Evolutionary conservation across 2,888 invertebrate species (phyloP), one percentile per base, ranked within the genome.

Genomic region (Xestia ashworthii): DNA sequence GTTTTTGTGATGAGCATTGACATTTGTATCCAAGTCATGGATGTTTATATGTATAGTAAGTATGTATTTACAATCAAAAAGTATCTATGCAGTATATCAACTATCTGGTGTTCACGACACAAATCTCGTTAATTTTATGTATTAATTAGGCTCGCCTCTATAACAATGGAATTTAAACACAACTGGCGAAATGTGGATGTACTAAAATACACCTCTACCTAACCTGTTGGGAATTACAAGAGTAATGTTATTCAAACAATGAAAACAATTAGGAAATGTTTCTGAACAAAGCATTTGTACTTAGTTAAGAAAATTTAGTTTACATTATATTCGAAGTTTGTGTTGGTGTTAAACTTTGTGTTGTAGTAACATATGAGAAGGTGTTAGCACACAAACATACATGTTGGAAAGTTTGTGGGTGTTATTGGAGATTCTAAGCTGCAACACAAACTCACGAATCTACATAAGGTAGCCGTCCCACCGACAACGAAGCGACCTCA

Each of bases 251-350:
- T 44, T 1, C n/a, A 1, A 65, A 44, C 9, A 25, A 65, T 44
- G 3, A 44, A 44, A 65, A 55, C 62, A 69, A 71, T 50, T 74
- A 48, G 66, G 0, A 77, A 76, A 70, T 71, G 46, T 76, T 79
- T 81, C 78, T 74, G 67, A 64, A 66, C 25, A 60, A 62, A 78
- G 19, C 71, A 83, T 76, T 62, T 81, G 71, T 83, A 71, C 46
- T 50, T 70, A 58, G 76, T 75, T 72, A 19, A 74, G 69, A 76
- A 68, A 81, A 81, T 84, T 76, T 60, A 75, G 73, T 84, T 81
- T 64, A 71, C 71, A 84, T 86, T 84, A 84, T 84, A 84, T 86
- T 86, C 82, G 71, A 87, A 84, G 79, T 85, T 86, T 50, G 32
- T 62, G 76, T 74, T 68, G 48, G 65, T 75, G 64, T 68, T 65